These are phyloP conservation scores for Bovichtus variegatus DNA, from an alignment of 2,797 vertebrate genomes.

Conservation along the genomic window DNA sequence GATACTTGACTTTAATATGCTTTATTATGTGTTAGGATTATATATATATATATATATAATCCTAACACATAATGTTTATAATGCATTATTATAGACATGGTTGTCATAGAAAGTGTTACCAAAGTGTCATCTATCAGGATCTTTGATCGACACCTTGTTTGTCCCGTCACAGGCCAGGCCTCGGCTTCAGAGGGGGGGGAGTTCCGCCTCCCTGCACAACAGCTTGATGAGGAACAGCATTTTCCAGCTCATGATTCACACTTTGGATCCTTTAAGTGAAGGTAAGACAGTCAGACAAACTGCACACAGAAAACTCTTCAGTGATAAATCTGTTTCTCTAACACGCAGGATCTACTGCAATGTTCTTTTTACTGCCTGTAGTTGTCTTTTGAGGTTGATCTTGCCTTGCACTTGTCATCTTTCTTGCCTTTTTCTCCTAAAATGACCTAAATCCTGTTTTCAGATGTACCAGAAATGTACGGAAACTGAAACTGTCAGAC, in stretches of 20 bases:
- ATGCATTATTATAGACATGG: too few species aligned
- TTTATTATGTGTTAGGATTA: too few species aligned
- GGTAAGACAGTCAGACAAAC: slow-evolving; percentile 82
- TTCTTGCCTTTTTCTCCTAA: slow-evolving; percentile 21
- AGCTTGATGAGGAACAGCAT: slow-evolving; percentile 99
- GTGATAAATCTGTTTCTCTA: neutral
- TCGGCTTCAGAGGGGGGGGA: slow-evolving; percentile 95
- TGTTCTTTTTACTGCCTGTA: slow-evolving; percentile 1
- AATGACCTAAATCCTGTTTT: slow-evolving; percentile 30
- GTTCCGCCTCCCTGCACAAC: slow-evolving; percentile 98
- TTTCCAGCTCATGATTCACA: slow-evolving; percentile 99
- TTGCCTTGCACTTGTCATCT: neutral
- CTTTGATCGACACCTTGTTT: slow-evolving; percentile 61
- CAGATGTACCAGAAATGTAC: neutral
- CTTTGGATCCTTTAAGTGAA: slow-evolving; percentile 97
- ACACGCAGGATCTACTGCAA: neutral
- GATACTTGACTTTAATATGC: too few species aligned
- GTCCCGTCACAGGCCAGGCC: slow-evolving; percentile 89
- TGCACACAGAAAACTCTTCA: slow-evolving; percentile 16
- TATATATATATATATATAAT: too few species aligned
- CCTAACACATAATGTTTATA: too few species aligned
- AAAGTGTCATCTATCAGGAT: neutral
- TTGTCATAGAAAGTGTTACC: too few species aligned
- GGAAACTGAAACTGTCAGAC: neutral
- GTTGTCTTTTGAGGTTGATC: slow-evolving; percentile 28